Evolutionary conservation across 2,113 vertebrate genomes (phyloP).

Genomic region (Gymnorhina tibicen): DNA sequence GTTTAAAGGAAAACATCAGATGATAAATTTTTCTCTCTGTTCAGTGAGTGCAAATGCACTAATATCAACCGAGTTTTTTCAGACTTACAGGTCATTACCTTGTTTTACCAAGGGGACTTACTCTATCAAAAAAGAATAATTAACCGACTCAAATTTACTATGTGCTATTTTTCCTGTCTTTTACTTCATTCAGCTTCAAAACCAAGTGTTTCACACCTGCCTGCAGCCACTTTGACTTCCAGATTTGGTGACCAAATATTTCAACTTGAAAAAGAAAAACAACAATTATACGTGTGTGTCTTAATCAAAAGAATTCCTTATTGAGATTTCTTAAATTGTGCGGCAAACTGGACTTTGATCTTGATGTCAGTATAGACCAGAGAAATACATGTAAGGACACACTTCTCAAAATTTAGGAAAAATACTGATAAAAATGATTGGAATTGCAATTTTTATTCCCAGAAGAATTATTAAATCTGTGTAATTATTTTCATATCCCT

Average conservation of each 20-base stretch:
- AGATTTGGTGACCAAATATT: neutral
- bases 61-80: neutral
- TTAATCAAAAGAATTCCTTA: neutral
- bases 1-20: neutral
- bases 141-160: neutral
- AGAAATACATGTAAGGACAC: neutral
- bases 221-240: neutral
- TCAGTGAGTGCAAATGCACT: neutral
- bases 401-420: neutral
- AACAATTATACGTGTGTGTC: accelerated
- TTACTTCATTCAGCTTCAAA: neutral
- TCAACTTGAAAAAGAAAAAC: neutral
- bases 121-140: neutral
- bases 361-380: neutral
- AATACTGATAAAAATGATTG: neutral
- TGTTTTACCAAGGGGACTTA: neutral
- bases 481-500: neutral
- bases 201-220: neutral
- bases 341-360: neutral
- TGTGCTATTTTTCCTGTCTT: neutral
- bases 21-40: neutral
- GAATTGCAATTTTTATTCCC: neutral
- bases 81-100: neutral
- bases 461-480: neutral
- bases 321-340: neutral